Evolutionary conservation across 2,113 vertebrate genomes (phyloP).

Genomic region (Pseudois nayaur): DNA sequence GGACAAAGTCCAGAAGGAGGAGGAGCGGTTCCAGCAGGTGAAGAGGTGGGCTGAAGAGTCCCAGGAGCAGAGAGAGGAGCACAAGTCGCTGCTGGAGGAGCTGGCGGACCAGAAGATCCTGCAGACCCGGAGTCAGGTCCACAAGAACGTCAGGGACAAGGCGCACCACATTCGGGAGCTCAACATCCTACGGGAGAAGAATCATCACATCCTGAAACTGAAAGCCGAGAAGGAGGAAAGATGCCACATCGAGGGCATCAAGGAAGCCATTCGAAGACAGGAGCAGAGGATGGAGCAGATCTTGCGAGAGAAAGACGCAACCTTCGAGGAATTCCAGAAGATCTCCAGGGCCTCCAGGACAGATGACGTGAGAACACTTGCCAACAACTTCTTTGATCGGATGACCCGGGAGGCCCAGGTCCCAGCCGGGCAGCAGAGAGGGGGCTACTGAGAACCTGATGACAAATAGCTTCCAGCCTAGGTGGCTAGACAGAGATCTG

Average conservation of each 20-base stretch:
- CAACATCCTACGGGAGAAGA: slow-evolving; percentile 69
- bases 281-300: slow-evolving; percentile 77
- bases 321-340: slow-evolving; percentile 75
- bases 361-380: slow-evolving; percentile 75
- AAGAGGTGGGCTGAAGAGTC: slow-evolving; percentile 58
- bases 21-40: slow-evolving; percentile 70
- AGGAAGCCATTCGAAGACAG: slow-evolving; percentile 74
- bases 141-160: slow-evolving; percentile 14
- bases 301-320: slow-evolving; percentile 71
- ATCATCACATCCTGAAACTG: slow-evolving; percentile 76
- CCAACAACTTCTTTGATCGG: slow-evolving; percentile 66
- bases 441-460: neutral
- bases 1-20: slow-evolving; percentile 66
- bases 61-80: slow-evolving; percentile 58
- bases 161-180: slow-evolving; percentile 49
- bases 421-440: slow-evolving; percentile 41
- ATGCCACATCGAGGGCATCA: slow-evolving; percentile 54
- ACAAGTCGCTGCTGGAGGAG: slow-evolving; percentile 70
- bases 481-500: neutral
- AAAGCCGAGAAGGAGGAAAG: slow-evolving; percentile 79
- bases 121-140: slow-evolving; percentile 57
- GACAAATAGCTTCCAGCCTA: neutral
- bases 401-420: slow-evolving; percentile 78
- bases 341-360: slow-evolving; percentile 77
- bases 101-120: slow-evolving; percentile 72